Evolutionary conservation across 2,113 vertebrate species (phyloP).

Genomic region (Chitala chitala): DNA sequence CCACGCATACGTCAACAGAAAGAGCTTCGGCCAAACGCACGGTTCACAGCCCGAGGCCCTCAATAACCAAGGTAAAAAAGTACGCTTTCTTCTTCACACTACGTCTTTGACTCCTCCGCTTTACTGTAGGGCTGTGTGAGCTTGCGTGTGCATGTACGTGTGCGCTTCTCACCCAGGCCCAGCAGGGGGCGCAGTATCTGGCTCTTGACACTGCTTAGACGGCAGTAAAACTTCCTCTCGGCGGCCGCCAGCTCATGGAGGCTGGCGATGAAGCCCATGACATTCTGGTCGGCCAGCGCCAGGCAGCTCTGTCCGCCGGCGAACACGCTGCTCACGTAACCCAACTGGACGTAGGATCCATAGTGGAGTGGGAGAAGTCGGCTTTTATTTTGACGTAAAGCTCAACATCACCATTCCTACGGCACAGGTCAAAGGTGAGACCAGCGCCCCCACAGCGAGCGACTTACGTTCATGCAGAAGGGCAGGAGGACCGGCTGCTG

Average conservation of each 20-base stretch:
- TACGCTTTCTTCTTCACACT: not conserved
- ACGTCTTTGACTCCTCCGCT: not conserved
- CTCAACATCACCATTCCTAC: not conserved
- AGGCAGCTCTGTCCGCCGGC: constrained; percentile 76
- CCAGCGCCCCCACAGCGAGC: not conserved
- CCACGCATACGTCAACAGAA: too few species aligned
- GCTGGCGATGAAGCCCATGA: constrained; percentile 88
- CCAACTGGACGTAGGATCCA: constrained; percentile 74
- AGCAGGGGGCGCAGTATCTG: constrained; percentile 85
- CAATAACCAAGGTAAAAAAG: not conserved
- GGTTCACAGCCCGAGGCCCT: too few species aligned
- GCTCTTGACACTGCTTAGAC: constrained; percentile 77
- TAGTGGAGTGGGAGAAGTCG: not conserved
- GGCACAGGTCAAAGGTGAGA: not conserved
- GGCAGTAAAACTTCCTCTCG: constrained; percentile 86
- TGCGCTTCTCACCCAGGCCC: constrained; percentile 71
- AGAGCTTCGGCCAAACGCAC: too few species aligned
- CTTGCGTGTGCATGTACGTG: too few species aligned
- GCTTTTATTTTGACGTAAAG: too few species aligned
- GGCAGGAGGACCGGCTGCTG: constrained; percentile 73
- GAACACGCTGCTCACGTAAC: constrained; percentile 81
- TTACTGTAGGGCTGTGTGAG: not conserved
- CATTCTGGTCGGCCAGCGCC: constrained; percentile 77
- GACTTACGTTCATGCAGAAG: constrained; percentile 81
- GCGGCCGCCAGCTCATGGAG: constrained; percentile 88